Evolutionary conservation across 1,140 invertebrate species (phyloP).

Genomic region (Sinonovacula constricta): DNA sequence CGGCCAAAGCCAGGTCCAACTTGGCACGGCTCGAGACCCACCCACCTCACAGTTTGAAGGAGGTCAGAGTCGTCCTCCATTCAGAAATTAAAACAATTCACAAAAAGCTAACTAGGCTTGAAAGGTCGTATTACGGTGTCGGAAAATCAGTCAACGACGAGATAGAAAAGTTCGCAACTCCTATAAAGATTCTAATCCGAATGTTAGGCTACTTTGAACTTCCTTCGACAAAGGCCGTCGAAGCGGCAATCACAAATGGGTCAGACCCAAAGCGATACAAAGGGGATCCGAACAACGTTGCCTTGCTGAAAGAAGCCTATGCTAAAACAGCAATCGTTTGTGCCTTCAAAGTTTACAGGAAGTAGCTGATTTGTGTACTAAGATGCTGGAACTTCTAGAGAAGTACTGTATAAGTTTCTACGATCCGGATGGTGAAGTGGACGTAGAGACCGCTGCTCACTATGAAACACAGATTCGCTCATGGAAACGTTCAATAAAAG

Average conservation of each 20-base stretch:
- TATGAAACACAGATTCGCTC: conserved; percentile 61
- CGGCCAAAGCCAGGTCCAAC: conserved; percentile 16
- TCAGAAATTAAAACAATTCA: conserved; percentile 52
- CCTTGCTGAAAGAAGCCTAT: conserved; percentile 57
- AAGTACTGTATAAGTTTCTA: conserved; percentile 71
- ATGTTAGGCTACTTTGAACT: conserved; percentile 55
- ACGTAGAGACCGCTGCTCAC: conserved; percentile 61
- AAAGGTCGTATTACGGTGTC: conserved; percentile 61
- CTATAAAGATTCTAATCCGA: conserved; percentile 58
- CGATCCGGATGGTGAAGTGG: conserved; percentile 51
- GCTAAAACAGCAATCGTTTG: conserved; percentile 55
- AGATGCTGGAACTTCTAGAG: conserved; percentile 47
- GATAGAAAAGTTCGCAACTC: conserved; percentile 53
- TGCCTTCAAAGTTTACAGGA: conserved; percentile 53
- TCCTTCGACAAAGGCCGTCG: conserved; percentile 49
- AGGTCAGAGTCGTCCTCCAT: conserved; percentile 48
- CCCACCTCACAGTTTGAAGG: conserved; percentile 56
- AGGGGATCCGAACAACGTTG: conserved; percentile 48
- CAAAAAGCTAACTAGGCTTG: conserved; percentile 52
- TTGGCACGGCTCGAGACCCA: conserved; percentile 35
- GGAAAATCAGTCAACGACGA: conserved; percentile 55
- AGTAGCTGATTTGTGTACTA: conserved; percentile 45
- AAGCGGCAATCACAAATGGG: conserved; percentile 53
- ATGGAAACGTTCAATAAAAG: conserved; percentile 53
- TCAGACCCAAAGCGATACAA: conserved; percentile 54